A percentile compares a stretch with the other conserved stretches of the same genome.
phyloP scores from a whole-genome alignment of 2,888 invertebrate genomes.

The Leptinotarsa juncta region DNA sequence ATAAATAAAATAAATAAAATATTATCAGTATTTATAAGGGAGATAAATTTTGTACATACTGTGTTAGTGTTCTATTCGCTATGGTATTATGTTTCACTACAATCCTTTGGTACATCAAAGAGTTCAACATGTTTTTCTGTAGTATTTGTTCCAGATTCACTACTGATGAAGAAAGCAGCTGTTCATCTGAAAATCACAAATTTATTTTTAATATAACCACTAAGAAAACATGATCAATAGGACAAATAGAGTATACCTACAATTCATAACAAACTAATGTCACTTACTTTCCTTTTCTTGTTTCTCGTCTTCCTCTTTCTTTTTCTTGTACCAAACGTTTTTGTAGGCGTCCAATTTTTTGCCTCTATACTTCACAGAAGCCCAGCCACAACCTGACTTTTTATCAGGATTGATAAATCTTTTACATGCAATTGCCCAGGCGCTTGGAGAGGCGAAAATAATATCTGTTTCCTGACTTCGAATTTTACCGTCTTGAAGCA shows the following conservation, averaged over 20 bases:
- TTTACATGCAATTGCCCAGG: conserved; percentile 94
- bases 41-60: conserved; percentile 69
- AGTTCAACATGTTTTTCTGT: conserved; percentile 52
- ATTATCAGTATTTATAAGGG: not conserved
- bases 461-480: conserved; percentile 89
- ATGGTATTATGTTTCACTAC: conserved; percentile 83
- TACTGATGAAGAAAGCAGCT: conserved; percentile 39
- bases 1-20: not conserved
- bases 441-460: conserved; percentile 89
- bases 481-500: conserved; percentile 88
- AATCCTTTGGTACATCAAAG: conserved; percentile 70
- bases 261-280: not conserved
- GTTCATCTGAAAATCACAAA: conserved; percentile 22
- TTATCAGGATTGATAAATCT: conserved; percentile 91
- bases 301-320: conserved; percentile 61
- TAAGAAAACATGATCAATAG: not conserved
- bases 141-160: conserved; percentile 52
- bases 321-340: conserved; percentile 83
- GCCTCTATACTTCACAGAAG: conserved; percentile 88
- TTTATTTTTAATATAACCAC: too few relatives aligned
- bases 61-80: conserved; percentile 79
- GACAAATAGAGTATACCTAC: not conserved
- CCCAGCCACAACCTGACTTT: conserved; percentile 94
- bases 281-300: conserved; percentile 52
- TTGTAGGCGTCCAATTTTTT: conserved; percentile 91